Conservation (phyloP, 1,140 invertebrate genomes). For the Drosophila bocqueti region DNA sequence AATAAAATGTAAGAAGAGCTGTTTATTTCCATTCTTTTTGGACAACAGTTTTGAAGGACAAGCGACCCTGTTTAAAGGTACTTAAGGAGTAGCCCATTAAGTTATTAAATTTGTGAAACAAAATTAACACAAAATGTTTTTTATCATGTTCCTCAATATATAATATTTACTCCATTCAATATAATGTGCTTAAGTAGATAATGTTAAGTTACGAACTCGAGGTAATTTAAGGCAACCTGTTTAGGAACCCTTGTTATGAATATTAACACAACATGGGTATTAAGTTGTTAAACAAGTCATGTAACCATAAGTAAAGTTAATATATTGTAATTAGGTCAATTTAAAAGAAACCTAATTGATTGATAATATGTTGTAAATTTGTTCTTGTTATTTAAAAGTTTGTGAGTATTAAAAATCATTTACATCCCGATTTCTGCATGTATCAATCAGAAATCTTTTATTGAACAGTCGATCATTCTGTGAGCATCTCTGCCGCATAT, state of each 20-base stretch:
- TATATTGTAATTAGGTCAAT: background rate
- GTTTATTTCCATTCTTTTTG: background rate
- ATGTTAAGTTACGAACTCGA: background rate
- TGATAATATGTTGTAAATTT: background rate
- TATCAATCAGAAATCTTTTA: slow-evolving; percentile 10
- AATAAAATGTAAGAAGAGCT: background rate
- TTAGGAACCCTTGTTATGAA: slow-evolving; percentile 11
- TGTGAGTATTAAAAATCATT: background rate
- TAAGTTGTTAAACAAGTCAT: background rate
- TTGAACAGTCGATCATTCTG: slow-evolving; percentile 44
- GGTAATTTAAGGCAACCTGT: slow-evolving; percentile 4
- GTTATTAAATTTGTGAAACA: slow-evolving; percentile 26
- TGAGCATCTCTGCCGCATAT: slow-evolving; percentile 53
- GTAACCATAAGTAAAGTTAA: background rate
- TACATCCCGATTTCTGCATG: background rate
- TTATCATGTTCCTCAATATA: background rate
- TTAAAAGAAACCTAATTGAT: background rate
- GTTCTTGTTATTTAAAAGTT: background rate
- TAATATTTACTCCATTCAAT: slow-evolving; percentile 9
- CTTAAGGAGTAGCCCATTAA: slow-evolving; percentile 3
- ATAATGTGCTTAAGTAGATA: slow-evolving; percentile 21
- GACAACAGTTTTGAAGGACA: background rate
- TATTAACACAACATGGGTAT: slow-evolving; percentile 7
- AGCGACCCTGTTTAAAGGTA: background rate
- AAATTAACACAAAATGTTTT: slow-evolving; percentile 17